Percentiles rank a stretch among this genome's conserved stretches.
Conservation (phyloP, 2,113 vertebrate genomes). For the Myotis yumanensis region DNA sequence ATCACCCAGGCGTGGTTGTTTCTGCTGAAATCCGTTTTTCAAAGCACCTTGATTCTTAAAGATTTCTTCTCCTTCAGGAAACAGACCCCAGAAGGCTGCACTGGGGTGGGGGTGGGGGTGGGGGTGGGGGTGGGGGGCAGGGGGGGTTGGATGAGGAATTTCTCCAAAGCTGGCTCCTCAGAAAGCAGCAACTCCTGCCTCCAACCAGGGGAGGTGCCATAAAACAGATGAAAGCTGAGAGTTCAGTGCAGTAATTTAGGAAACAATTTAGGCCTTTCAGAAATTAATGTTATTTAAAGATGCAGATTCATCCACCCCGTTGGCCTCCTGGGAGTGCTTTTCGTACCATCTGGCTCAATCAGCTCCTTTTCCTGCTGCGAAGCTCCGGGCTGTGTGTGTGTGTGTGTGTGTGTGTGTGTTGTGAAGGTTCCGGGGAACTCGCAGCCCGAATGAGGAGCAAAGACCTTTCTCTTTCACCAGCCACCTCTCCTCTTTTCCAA, state of each 20-base stretch:
- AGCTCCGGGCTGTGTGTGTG: constrained; percentile 23
- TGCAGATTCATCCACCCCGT: constrained; percentile 57
- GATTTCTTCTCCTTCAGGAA: constrained; percentile 21
- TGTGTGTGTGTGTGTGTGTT: neutral
- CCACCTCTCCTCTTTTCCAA: constrained; percentile 67
- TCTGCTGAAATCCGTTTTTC: neutral
- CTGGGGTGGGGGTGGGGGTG: too few relatives aligned
- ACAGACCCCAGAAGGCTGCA: neutral
- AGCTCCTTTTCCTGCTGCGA: constrained; percentile 66
- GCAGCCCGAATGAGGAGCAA: constrained; percentile 57
- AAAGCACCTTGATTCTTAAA: constrained; percentile 11
- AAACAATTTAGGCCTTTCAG: constrained; percentile 73
- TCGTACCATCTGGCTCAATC: constrained; percentile 61
- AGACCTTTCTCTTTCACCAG: constrained; percentile 55
- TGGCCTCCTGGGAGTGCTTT: constrained; percentile 57
- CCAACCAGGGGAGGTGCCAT: constrained; percentile 10
- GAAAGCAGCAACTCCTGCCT: constrained; percentile 24
- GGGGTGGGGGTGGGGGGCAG: too few relatives aligned
- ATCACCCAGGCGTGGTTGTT: neutral
- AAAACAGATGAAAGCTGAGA: constrained; percentile 66
- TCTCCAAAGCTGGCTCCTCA: neutral
- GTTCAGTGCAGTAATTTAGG: constrained; percentile 52
- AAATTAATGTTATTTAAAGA: constrained; percentile 77
- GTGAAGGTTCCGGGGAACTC: constrained; percentile 12
- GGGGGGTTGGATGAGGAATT: neutral